A percentile compares a stretch with the other conserved stretches of the same genome.
These are phyloP conservation scores for Diploptera punctata DNA, from an alignment of 2,888 invertebrate species.

Conservation along the genomic window DNA sequence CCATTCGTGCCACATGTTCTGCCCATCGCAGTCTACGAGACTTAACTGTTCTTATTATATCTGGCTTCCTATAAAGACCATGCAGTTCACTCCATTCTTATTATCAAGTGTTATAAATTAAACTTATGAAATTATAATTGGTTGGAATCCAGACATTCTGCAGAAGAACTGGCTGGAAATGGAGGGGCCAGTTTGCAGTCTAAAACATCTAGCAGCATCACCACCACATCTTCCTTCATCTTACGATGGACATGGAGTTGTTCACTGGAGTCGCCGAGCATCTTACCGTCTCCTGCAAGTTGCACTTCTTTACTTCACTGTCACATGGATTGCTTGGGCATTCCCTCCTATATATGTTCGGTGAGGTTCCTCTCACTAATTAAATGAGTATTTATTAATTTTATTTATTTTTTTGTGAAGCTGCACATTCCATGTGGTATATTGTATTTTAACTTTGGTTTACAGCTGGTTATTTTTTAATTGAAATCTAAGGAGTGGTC, in stretches of 20 bases:
- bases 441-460: too few relatives aligned
- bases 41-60: too few relatives aligned
- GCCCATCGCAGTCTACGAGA: too few relatives aligned
- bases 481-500: too few relatives aligned
- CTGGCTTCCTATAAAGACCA: too few relatives aligned
- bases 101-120: too few relatives aligned
- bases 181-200: slow-evolving; percentile 32
- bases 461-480: too few relatives aligned
- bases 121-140: background rate
- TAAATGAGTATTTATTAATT: background rate
- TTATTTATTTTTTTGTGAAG: background rate
- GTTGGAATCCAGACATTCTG: background rate
- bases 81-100: too few relatives aligned
- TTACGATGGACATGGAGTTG: slow-evolving; percentile 22
- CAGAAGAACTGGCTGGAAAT: background rate
- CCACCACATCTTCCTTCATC: background rate
- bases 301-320: slow-evolving; percentile 49
- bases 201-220: slow-evolving; percentile 49
- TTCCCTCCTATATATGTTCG: slow-evolving; percentile 50
- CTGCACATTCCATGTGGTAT: slow-evolving; percentile 10
- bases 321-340: slow-evolving; percentile 50
- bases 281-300: slow-evolving; percentile 49
- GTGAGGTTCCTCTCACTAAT: slow-evolving; percentile 45
- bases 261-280: slow-evolving; percentile 45
- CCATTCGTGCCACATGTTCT: too few relatives aligned